Conservation (phyloP, 2,113 vertebrate genomes). For the Chaetura pelagica region DNA sequence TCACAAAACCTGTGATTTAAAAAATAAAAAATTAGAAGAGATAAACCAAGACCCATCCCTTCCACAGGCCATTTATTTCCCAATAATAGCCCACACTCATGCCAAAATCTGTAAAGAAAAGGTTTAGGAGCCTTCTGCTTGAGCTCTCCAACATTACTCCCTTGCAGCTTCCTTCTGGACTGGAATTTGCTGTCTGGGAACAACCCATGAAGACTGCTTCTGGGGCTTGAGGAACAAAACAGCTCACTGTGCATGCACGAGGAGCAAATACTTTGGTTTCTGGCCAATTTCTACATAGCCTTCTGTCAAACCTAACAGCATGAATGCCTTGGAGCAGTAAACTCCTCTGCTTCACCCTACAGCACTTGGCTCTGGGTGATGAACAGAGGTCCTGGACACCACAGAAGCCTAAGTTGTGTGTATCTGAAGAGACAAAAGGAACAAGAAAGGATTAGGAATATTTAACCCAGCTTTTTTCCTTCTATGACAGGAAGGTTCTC, state of each 20-base stretch:
- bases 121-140: not conserved
- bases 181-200: not conserved
- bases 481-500: not conserved
- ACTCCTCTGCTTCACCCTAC: not conserved
- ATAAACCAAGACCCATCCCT: not conserved
- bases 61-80: not conserved
- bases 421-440: not conserved
- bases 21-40: not conserved
- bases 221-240: not conserved
- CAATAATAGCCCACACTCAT: not conserved
- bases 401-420: too few relatives aligned
- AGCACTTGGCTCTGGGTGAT: not conserved
- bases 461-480: not conserved
- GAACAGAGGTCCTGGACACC: not conserved
- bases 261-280: not conserved
- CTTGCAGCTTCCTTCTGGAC: not conserved
- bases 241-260: not conserved
- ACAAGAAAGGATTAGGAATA: not conserved
- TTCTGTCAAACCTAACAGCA: not conserved
- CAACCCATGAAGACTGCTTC: not conserved
- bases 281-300: not conserved
- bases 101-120: not conserved
- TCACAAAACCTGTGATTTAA: not conserved
- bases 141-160: not conserved
- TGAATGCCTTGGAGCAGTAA: not conserved